phyloP scores from a whole-genome alignment of 2,888 invertebrate species.

The Heliconius aoede region DNA sequence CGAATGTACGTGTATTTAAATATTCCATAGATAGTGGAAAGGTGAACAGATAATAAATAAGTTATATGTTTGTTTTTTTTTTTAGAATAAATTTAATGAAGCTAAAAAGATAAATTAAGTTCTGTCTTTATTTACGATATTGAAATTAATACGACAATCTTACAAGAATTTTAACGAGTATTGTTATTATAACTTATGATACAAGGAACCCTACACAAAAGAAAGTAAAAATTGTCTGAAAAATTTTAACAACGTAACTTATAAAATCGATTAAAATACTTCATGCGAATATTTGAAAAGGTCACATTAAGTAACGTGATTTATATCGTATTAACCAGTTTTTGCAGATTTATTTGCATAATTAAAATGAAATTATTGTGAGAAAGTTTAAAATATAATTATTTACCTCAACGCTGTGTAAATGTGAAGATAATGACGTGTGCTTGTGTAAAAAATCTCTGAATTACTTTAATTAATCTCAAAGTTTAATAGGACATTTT shows the following conservation, averaged over 20 bases:
- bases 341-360: constrained; percentile 11
- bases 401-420: background rate
- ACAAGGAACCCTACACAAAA: constrained; percentile 30
- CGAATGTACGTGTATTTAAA: background rate
- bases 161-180: background rate
- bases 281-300: constrained; percentile 38
- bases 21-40: background rate
- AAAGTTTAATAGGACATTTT: background rate
- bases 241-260: constrained; percentile 32
- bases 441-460: background rate
- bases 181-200: background rate
- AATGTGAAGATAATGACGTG: background rate
- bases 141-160: background rate
- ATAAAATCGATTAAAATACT: constrained; percentile 39
- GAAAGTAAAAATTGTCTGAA: constrained; percentile 35
- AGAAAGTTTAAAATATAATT: constrained; percentile 7
- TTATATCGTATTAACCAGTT: constrained; percentile 22
- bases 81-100: background rate
- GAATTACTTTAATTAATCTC: background rate
- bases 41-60: background rate
- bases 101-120: background rate
- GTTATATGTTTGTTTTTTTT: too few relatives aligned
- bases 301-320: constrained; percentile 35
- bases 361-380: background rate
- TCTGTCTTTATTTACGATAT: background rate